Conservation (phyloP, 2,888 invertebrate species). For the Eutolmus rufibarbis region DNA sequence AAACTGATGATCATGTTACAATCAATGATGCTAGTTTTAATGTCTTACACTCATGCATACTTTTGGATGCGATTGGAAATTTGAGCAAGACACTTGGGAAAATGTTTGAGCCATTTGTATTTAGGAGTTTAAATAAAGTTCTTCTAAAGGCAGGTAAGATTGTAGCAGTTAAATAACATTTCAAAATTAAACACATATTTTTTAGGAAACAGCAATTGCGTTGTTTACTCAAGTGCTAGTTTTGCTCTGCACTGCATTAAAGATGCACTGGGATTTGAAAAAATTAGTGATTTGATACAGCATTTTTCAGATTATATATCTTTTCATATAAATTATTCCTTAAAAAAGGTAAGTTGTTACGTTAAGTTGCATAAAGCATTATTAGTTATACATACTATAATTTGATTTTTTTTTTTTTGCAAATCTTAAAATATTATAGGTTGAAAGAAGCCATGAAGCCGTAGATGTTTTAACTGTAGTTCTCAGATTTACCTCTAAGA, state of each 20-base stretch:
- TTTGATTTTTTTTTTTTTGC: no score
- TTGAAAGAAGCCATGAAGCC: constrained; percentile 70
- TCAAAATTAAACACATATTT: background rate
- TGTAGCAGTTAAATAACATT: background rate
- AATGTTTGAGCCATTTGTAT: constrained; percentile 68
- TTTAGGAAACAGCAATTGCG: constrained; percentile 71
- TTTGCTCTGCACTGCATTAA: constrained; percentile 69
- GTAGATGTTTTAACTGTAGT: constrained; percentile 76
- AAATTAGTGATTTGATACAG: constrained; percentile 70
- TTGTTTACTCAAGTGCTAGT: constrained; percentile 70
- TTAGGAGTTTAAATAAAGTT: constrained; percentile 73
- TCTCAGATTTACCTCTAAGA: constrained; percentile 72
- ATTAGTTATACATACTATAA: background rate
- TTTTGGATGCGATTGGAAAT: constrained; percentile 74
- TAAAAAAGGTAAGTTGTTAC: constrained; percentile 65
- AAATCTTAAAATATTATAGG: constrained; percentile 53
- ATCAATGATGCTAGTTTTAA: constrained; percentile 67
- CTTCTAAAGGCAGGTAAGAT: constrained; percentile 74
- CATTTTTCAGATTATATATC: constrained; percentile 78
- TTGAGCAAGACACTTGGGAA: constrained; percentile 66
- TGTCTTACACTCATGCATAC: constrained; percentile 71
- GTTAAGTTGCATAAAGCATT: background rate
- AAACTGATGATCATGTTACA: background rate
- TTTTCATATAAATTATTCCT: constrained; percentile 71
- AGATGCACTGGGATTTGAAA: constrained; percentile 65